Base-by-base conservation (phyloP, 2,888 invertebrate species). In the Anorthoa munda region DNA sequence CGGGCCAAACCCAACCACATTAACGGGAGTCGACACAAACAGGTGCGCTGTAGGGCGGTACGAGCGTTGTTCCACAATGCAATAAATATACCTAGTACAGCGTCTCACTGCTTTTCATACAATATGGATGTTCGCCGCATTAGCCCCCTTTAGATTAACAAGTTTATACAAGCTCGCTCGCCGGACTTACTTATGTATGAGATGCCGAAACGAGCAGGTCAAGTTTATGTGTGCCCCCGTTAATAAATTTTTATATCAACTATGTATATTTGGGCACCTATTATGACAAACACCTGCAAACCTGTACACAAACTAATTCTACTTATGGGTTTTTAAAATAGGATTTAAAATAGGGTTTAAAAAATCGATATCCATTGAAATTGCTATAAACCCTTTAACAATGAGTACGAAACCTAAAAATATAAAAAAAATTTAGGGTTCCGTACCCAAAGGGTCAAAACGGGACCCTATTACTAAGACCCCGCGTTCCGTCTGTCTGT, bases 141-240 rank as follows among this genome's bases (percentile, higher is more conserved):
- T 92, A 93, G 92, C 87, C 90, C 92, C 91, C 92, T 91, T 88
- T 90, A 92, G 92, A 94, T 94, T 93, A 95, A 90, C 91, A 87
- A 82, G 86, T 87, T 88, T 88, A 90, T 90, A 90, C 88, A 90
- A 76, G 89, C 90, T 90, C 90, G 87, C 88, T 86, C 86, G 86
- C 88, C 86, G 89, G 86, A 89, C 90, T 94, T 90, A 92, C 87
- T 93, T 93, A 94, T 94, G 92, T 92, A 94, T 92, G 90, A 66
- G 67, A 61, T 71, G 46, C 59, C 64, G 60, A 61, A 72, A 69
- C 50, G 53, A 72, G 17, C 70, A n/a, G 78, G 61, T 70, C 73
- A 72, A 72, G 63, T 69, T 56, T 64, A 59, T 69, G 60, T 61
- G 18, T 45, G 5, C 53, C 23, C 15, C 48, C 45, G 17, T 56